A percentile compares a stretch with the other conserved stretches of the same genome.
phyloP scores from a whole-genome alignment of 2,113 vertebrate species.

The Actinemys pallida region DNA sequence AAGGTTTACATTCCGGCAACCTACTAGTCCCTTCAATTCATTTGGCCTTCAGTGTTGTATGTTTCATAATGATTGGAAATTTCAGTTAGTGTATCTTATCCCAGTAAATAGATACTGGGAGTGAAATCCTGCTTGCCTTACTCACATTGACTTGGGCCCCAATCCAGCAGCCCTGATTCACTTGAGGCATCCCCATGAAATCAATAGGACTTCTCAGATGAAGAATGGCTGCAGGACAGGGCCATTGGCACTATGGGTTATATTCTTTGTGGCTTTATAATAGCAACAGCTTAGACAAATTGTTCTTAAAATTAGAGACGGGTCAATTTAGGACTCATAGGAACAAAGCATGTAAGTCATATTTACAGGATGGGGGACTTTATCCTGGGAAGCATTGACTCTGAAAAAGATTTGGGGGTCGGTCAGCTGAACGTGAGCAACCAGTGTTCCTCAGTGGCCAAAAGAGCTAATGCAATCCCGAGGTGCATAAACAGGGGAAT shows the following conservation, averaged over 20 bases:
- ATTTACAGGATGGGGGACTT: not conserved
- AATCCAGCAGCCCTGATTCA: not conserved
- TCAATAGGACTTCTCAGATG: not conserved
- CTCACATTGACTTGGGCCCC: fast-evolving
- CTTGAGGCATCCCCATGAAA: not conserved
- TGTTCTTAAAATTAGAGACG: not conserved
- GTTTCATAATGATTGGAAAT: fast-evolving
- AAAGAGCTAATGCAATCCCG: not conserved
- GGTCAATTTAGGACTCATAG: fast-evolving
- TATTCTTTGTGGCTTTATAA: not conserved
- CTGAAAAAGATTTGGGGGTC: not conserved
- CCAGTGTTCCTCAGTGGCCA: not conserved
- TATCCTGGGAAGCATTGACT: not conserved
- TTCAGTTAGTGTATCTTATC: not conserved
- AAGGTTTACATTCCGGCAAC: not conserved
- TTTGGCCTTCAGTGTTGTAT: fast-evolving
- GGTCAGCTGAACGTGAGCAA: not conserved
- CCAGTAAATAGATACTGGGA: not conserved
- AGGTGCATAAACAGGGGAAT: not conserved
- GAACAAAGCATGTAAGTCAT: not conserved
- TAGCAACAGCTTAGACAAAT: not conserved
- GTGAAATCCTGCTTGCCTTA: not conserved
- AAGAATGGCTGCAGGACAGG: not conserved
- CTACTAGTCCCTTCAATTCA: fast-evolving
- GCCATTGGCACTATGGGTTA: not conserved